Conservation (phyloP, 2,797 vertebrate species). For the Mastacembelus armatus region DNA sequence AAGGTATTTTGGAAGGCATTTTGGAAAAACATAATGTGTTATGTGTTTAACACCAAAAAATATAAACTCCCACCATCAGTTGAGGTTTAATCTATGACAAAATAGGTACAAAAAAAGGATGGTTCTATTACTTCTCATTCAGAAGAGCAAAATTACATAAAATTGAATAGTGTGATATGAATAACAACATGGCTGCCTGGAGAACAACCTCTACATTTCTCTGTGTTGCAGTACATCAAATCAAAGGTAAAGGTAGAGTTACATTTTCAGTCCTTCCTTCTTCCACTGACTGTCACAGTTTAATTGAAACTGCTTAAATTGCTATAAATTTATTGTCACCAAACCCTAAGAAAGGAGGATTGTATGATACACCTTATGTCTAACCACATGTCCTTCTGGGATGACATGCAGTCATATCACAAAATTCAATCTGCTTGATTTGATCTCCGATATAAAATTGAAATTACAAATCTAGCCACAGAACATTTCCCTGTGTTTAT, state of each 20-base stretch:
- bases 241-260: too few species aligned
- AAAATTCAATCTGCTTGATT: conserved; percentile 29
- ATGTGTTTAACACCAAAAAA: too few species aligned
- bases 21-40: neutral
- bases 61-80: too few species aligned
- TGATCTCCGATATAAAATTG: conserved; percentile 23
- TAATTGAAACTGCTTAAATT: neutral
- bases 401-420: neutral
- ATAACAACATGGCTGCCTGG: too few species aligned
- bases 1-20: neutral
- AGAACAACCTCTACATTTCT: too few species aligned
- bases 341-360: neutral
- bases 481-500: neutral
- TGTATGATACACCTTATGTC: neutral
- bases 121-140: neutral
- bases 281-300: neutral
- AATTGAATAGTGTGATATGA: too few species aligned
- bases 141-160: too few species aligned
- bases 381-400: neutral
- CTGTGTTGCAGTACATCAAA: too few species aligned
- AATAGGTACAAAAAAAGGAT: neutral
- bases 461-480: conserved; percentile 24
- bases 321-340: neutral
- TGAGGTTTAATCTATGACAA: neutral
- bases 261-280: neutral